Percentiles rank a stretch among this genome's conserved stretches.
Evolutionary conservation across 2,888 invertebrate species (phyloP).

Genomic region (Drosophila rellima): DNA sequence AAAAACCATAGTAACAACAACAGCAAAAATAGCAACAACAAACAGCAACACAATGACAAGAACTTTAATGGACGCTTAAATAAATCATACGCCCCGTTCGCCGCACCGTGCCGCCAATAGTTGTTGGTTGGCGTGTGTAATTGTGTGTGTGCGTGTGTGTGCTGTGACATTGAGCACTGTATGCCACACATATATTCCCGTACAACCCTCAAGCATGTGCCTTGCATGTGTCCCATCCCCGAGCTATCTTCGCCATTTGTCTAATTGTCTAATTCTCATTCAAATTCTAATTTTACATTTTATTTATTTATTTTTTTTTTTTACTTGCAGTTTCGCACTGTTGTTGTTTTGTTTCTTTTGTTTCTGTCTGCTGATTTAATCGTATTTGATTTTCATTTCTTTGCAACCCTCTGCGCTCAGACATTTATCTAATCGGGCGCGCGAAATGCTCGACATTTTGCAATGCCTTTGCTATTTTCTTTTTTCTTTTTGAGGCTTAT

Average conservation of each 20-base stretch:
- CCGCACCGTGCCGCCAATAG: slow-evolving; percentile 39
- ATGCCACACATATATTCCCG: slow-evolving; percentile 18
- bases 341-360: slow-evolving; percentile 28
- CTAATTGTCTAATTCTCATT: slow-evolving; percentile 75
- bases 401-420: not conserved
- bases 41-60: slow-evolving; percentile 54
- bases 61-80: slow-evolving; percentile 75
- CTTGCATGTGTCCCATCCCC: slow-evolving; percentile 52
- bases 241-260: slow-evolving; percentile 61
- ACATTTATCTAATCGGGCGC: slow-evolving; percentile 73
- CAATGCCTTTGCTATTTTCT: slow-evolving; percentile 32
- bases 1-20: slow-evolving; percentile 39
- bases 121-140: slow-evolving; percentile 7
- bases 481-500: slow-evolving; percentile 57
- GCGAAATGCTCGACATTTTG: slow-evolving; percentile 66
- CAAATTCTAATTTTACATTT: slow-evolving; percentile 68
- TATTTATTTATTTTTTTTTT: slow-evolving; percentile 32
- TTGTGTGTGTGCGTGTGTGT: slow-evolving; percentile 21
- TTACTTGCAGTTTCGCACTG: slow-evolving; percentile 19
- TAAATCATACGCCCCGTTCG: slow-evolving; percentile 74
- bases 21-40: slow-evolving; percentile 22
- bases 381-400: slow-evolving; percentile 41
- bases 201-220: slow-evolving; percentile 29
- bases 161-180: slow-evolving; percentile 68
- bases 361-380: slow-evolving; percentile 47